Evolutionary conservation across 1,140 invertebrate genomes (phyloP), one percentile per base, ranked within the genome.

Genomic region (Drosophila mojavensis): DNA sequence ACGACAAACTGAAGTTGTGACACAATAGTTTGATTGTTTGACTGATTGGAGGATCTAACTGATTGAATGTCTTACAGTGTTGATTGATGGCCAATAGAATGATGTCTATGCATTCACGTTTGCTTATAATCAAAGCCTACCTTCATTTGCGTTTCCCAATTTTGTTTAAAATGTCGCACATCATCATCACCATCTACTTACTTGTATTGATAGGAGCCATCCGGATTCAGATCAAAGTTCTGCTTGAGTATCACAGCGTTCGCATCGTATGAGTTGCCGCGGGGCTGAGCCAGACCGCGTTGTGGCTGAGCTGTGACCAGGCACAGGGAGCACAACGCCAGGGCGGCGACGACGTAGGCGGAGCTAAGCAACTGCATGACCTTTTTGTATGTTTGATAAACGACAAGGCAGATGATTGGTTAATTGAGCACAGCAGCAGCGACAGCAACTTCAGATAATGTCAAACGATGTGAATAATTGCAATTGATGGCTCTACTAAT

Each of bases 121-220:
- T n/a, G n/a, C n/a, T n/a, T n/a, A n/a, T n/a, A n/a, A n/a, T n/a
- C n/a, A n/a, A n/a, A n/a, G n/a, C n/a, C n/a, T n/a, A n/a, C n/a
- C n/a, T n/a, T n/a, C n/a, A n/a, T n/a, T n/a, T n/a, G n/a, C n/a
- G n/a, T n/a, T n/a, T 28, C 28, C 20, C 20, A 20, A 20, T 20
- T 20, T 2, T 20, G 2, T 2, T 24, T 24, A 1, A 24, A 24
- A 24, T 24, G 20, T 24, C 20, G 20, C 20, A 28, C 26, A 28
- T 6, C 5, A 30, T 5, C 5, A 30, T 6, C 28, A 30, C 3
- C 4, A 30, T 30, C 33, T 1, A 79, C 89, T 80, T 47, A 92
- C 92, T 91, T 92, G 74, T 92, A 93, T 68, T 92, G 88, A 75
- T 93, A 93, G 53, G 93, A 93, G 63, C 93, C 93, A 81, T 94